Percentiles rank a stretch among this genome's conserved stretches.
These are phyloP conservation scores for Prorops nasuta DNA, from an alignment of 1,140 invertebrate species.

Conservation along the genomic window DNA sequence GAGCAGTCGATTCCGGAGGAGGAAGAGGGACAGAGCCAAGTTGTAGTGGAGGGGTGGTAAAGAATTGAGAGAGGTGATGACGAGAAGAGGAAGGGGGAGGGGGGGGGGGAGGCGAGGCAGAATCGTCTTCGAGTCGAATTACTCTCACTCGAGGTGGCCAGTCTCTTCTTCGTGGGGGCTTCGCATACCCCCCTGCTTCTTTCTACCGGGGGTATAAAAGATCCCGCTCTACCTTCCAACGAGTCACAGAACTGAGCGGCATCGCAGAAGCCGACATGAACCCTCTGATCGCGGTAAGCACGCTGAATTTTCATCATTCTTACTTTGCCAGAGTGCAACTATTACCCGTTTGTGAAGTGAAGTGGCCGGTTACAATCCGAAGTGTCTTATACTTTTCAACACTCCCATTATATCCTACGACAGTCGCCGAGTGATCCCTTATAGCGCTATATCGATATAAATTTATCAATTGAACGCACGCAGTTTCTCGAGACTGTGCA, in stretches of 20 bases:
- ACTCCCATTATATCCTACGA: too few relatives aligned
- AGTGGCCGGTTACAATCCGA: too few relatives aligned
- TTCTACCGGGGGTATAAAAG: conserved; percentile 50
- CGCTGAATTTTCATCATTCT: conserved; percentile 20
- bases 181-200: conserved; percentile 27
- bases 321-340: too few relatives aligned
- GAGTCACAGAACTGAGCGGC: conserved; percentile 56
- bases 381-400: too few relatives aligned
- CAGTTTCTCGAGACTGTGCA: too few relatives aligned
- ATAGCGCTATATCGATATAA: too few relatives aligned
- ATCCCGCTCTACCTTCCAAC: conserved; percentile 45
- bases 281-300: conserved; percentile 58
- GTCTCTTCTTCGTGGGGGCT: conserved; percentile 40
- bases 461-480: too few relatives aligned
- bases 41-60: too few relatives aligned
- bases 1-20: too few relatives aligned
- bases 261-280: conserved; percentile 56
- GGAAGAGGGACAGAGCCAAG: conserved; percentile 4
- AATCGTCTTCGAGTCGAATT: conserved; percentile 40
- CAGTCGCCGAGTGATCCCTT: too few relatives aligned
- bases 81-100: conserved; percentile 8
- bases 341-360: too few relatives aligned
- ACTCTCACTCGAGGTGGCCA: conserved; percentile 49
- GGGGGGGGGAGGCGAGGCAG: conserved; percentile 30
- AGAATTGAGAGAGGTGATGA: conserved; percentile 16